These are phyloP conservation scores for Zaprionus capensis DNA, from an alignment of 1,140 invertebrate genomes.

Conservation along the genomic window DNA sequence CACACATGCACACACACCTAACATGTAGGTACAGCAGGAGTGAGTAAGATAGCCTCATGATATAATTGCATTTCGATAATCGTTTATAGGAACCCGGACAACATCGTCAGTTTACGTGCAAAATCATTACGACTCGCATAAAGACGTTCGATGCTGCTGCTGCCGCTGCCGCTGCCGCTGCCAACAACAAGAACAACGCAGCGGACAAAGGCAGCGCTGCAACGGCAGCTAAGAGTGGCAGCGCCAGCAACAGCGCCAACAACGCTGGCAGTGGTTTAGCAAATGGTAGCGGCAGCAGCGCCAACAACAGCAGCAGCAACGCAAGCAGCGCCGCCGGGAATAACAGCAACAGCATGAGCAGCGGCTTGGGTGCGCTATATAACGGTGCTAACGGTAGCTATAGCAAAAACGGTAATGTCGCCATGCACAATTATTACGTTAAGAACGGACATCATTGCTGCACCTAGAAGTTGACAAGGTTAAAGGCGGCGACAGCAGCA, in stretches of 20 bases:
- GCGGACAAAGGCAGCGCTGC: constrained; percentile 25
- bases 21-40: constrained; percentile 20
- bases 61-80: background rate
- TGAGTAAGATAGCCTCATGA: background rate
- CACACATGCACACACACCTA: background rate
- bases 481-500: background rate
- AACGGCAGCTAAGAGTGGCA: background rate
- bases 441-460: constrained; percentile 74
- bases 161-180: constrained; percentile 33
- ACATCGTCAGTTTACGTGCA: constrained; percentile 76
- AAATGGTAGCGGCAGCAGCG: constrained; percentile 20
- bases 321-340: background rate
- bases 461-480: constrained; percentile 52
- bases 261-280: background rate
- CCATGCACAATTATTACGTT: constrained; percentile 77
- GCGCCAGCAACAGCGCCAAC: background rate
- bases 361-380: constrained; percentile 38
- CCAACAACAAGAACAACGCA: constrained; percentile 31
- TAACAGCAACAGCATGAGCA: background rate
- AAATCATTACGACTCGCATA: constrained; percentile 67
- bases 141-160: constrained; percentile 61
- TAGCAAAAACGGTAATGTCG: constrained; percentile 71
- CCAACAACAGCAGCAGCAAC: background rate
- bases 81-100: constrained; percentile 58
- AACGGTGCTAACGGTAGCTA: constrained; percentile 58